Conservation (phyloP, 2,888 invertebrate species). For the Elysia crispata region DNA sequence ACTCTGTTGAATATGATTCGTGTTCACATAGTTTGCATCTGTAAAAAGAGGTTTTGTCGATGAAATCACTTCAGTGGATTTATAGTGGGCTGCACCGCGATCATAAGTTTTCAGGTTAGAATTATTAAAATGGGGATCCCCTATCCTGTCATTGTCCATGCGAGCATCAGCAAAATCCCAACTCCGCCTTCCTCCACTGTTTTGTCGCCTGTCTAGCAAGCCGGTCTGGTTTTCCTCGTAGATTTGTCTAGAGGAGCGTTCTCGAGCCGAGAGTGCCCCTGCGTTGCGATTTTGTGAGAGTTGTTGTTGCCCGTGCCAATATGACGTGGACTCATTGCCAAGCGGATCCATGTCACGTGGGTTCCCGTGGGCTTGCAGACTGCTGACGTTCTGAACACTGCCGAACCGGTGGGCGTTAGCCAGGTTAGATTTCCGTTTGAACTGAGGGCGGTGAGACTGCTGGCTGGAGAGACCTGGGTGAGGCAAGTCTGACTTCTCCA, state of each 20-base stretch:
- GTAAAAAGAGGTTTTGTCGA: not conserved
- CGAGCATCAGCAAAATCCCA: slow-evolving; percentile 37
- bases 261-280: not conserved
- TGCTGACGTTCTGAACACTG: slow-evolving; percentile 51
- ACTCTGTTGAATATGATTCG: not conserved
- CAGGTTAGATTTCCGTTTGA: slow-evolving; percentile 20
- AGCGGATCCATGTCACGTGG: slow-evolving; percentile 16
- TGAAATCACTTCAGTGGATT: slow-evolving; percentile 33
- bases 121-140: not conserved
- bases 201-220: no score
- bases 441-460: not conserved
- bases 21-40: not conserved
- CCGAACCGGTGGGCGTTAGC: slow-evolving; percentile 35
- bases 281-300: not conserved
- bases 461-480: not conserved
- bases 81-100: slow-evolving; percentile 18
- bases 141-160: not conserved
- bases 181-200: slow-evolving; percentile 3
- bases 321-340: no score
- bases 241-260: not conserved
- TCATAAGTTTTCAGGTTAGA: slow-evolving; percentile 19
- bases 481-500: not conserved
- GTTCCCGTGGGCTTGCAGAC: slow-evolving; percentile 28
- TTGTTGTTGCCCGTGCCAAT: not conserved
- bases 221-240: no score